Evolutionary conservation across 92 coral and sea anemone genomes (phyloP), one percentile per base, ranked within the genome.

Genomic region (Diadumene lineata): DNA sequence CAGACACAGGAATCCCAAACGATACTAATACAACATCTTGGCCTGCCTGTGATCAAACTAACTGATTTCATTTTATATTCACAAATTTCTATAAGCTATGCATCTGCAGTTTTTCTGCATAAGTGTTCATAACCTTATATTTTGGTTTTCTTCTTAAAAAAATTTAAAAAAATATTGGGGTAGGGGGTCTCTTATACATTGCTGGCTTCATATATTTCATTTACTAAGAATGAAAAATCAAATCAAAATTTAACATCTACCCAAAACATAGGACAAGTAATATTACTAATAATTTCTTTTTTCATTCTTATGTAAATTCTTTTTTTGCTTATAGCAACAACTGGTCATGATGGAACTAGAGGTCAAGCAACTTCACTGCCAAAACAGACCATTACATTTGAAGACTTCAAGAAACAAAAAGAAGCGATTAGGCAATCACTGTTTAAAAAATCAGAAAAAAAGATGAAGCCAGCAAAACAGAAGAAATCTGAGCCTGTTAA

Each of bases 321-420:
- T 22, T 58, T 26, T 26, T 58, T 58, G 29, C 64, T 53, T 53
- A 53, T 53, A 53, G 58, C 58, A 53, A 58, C 64, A 58, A 22
- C 23, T 22, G 61, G 61, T 9, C 61, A 9, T 9, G 29, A 58
- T 58, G 31, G 64, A 22, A 10, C 64, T 26, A 22, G 64, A 58
- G 64, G 31, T 58, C 29, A 58, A 58, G 31, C 64, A 58, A 53
- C 58, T 18, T 64, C 56, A 32, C 6, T 31, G 29, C 63, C 81
- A 30, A 72, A 73, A 23, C 53, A 48, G 11, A 34, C 53, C 29
- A 66, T 78, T 11, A 66, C 83, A 38, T 68, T 68, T 65, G 76
- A 78, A 34, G 84, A 79, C 44, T 79, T 43, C 70, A 79, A 75
- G 63, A 82, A 75, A 53, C 76, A 82, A 56, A 82, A 75, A 69